phyloP scores from a whole-genome alignment of 2,113 vertebrate species.

The Pitta sordida region DNA sequence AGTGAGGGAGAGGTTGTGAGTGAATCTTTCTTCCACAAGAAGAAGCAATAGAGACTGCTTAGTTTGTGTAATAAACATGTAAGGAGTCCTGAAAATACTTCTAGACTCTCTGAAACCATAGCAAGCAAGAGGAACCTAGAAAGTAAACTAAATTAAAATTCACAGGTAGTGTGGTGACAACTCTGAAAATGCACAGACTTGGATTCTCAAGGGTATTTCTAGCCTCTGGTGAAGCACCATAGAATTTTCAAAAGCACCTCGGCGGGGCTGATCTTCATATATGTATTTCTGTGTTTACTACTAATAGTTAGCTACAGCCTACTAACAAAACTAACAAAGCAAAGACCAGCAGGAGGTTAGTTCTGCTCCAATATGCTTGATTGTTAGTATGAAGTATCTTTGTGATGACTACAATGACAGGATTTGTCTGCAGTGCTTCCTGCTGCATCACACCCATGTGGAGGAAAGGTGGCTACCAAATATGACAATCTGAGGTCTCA shows the following conservation, averaged over 20 bases:
- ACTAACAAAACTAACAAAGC: background rate
- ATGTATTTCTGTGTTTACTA: background rate
- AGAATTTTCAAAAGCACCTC: background rate
- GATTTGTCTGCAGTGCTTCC: background rate
- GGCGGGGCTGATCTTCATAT: background rate
- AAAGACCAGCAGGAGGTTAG: background rate
- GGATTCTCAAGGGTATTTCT: background rate
- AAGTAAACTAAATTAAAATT: background rate
- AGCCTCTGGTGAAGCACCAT: background rate
- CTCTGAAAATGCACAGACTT: background rate
- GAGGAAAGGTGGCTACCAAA: background rate
- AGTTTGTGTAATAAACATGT: background rate
- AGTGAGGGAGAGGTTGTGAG: too few species aligned
- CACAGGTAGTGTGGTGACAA: background rate
- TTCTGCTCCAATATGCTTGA: background rate
- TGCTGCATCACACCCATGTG: background rate
- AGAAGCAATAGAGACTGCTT: background rate
- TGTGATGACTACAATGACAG: rapidly evolving
- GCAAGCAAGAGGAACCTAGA: background rate
- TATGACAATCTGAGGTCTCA: background rate
- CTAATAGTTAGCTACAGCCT: background rate
- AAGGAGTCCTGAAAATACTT: background rate
- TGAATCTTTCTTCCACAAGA: background rate
- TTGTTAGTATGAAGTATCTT: background rate
- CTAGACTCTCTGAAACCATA: background rate